phyloP scores from a whole-genome alignment of 2,113 vertebrate species.

The Callorhinus ursinus region DNA sequence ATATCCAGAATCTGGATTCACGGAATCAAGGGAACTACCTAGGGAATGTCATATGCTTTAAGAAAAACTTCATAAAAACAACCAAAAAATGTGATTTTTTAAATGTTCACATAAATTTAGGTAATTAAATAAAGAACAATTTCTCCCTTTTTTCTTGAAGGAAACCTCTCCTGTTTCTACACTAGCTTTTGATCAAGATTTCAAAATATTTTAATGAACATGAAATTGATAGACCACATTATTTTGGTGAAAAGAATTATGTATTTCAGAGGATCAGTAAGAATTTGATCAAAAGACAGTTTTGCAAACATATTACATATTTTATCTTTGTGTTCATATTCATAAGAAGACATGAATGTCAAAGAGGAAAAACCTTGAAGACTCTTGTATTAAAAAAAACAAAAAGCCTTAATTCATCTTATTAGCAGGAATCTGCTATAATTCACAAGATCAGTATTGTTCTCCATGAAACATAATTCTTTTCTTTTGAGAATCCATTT shows the following conservation, averaged over 20 bases:
- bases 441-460: not conserved
- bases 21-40: not conserved
- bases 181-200: not conserved
- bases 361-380: not conserved
- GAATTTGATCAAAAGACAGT: not conserved
- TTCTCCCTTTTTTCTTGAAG: not conserved
- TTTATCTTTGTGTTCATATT: not conserved
- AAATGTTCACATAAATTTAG: not conserved
- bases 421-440: not conserved
- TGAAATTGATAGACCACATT: not conserved
- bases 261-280: not conserved
- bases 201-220: not conserved
- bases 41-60: not conserved
- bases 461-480: not conserved
- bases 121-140: not conserved
- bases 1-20: not conserved
- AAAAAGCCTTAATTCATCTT: not conserved
- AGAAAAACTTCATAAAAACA: not conserved
- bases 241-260: not conserved
- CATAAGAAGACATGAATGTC: not conserved
- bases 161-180: conserved; percentile 51
- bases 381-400: not conserved
- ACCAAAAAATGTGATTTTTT: not conserved
- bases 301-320: not conserved
- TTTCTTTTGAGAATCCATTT: not conserved